Evolutionary conservation across 2,797 vertebrate species (phyloP).

Genomic region (Lithobates sylvaticus): DNA sequence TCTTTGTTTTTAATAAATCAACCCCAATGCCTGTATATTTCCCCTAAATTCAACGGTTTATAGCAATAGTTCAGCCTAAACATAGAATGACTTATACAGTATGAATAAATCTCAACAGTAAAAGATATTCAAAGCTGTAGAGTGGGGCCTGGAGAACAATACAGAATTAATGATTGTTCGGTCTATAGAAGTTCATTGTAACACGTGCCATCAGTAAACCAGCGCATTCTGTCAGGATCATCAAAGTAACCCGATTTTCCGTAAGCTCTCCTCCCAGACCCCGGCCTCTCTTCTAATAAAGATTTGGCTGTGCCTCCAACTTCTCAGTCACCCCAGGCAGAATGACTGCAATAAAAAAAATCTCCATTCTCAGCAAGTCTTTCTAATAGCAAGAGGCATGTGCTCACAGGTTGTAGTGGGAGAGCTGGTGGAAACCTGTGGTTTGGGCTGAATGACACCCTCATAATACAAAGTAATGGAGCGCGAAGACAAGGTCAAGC

Average conservation of each 20-base stretch:
- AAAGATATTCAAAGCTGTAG: too few relatives aligned
- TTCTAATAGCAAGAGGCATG: slow-evolving; percentile 31
- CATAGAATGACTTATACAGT: too few relatives aligned
- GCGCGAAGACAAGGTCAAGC: slow-evolving; percentile 33
- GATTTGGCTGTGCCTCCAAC: slow-evolving; percentile 24
- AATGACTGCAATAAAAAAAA: slow-evolving; percentile 40
- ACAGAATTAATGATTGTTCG: background rate
- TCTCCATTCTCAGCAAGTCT: slow-evolving; percentile 23
- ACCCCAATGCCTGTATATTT: too few relatives aligned
- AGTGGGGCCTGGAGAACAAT: too few relatives aligned
- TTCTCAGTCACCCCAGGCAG: slow-evolving; percentile 43
- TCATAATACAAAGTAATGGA: slow-evolving; percentile 32
- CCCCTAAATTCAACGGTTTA: too few relatives aligned
- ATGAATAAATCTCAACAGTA: too few relatives aligned
- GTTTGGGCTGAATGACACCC: slow-evolving; percentile 39
- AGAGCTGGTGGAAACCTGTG: slow-evolving; percentile 19
- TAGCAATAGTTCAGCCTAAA: too few relatives aligned
- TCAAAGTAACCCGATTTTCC: slow-evolving; percentile 44
- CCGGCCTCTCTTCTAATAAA: slow-evolving; percentile 39
- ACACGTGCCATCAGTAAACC: slow-evolving; percentile 39
- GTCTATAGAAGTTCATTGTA: background rate
- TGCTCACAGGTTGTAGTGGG: slow-evolving; percentile 34
- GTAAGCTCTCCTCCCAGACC: slow-evolving; percentile 2
- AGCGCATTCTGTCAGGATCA: slow-evolving; percentile 26
- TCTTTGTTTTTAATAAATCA: too few relatives aligned